These are phyloP conservation scores for Pseudachorutes palmiensis DNA, from an alignment of 1,140 invertebrate genomes.

Conservation along the genomic window DNA sequence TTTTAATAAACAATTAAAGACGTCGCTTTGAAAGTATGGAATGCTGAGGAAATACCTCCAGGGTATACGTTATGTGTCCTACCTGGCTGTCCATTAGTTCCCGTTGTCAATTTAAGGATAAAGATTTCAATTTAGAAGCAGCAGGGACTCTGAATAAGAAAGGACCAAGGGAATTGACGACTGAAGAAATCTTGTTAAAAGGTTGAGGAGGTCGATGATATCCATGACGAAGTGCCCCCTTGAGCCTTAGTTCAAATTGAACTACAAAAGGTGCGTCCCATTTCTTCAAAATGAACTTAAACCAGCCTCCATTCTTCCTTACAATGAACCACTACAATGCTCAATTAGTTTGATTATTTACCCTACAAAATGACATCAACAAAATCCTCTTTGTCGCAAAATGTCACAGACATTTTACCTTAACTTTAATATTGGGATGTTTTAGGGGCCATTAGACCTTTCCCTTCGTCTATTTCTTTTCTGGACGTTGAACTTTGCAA, in stretches of 20 bases:
- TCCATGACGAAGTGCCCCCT: neutral
- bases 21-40: no score
- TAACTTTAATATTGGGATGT: no score
- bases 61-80: no score
- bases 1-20: no score
- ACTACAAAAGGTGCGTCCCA: conserved; percentile 17
- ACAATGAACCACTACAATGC: conserved; percentile 19
- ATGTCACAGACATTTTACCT: no score
- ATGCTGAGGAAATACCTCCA: no score
- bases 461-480: no score
- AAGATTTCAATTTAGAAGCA: conserved; percentile 37
- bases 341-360: conserved; percentile 30
- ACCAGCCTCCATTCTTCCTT: neutral
- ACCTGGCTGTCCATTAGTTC: conserved; percentile 27
- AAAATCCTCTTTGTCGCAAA: no score
- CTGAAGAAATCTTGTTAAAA: neutral
- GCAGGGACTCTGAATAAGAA: conserved; percentile 21
- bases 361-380: conserved; percentile 2
- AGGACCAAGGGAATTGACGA: neutral
- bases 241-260: conserved; percentile 16
- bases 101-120: conserved; percentile 35
- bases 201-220: neutral
- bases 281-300: no score
- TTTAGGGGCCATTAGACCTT: no score
- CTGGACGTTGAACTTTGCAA: no score